Evolutionary conservation across 2,888 invertebrate genomes (phyloP).

Genomic region (Dexiosoma caninum): DNA sequence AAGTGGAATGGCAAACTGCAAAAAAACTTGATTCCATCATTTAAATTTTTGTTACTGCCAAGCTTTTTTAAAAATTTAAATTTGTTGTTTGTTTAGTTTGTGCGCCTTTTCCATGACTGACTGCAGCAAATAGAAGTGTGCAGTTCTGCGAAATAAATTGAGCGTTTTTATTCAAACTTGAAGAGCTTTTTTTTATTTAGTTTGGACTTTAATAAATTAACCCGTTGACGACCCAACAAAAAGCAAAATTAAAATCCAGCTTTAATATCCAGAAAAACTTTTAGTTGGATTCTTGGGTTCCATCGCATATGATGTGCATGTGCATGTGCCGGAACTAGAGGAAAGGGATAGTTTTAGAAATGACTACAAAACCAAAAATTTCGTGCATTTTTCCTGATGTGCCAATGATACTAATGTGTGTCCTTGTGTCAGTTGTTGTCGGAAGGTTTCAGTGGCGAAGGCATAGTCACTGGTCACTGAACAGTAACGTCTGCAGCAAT

Average conservation of each 20-base stretch:
- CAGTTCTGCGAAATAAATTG: conserved; percentile 12
- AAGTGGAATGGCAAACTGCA: conserved; percentile 51
- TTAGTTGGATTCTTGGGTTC: no score
- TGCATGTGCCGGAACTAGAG: no score
- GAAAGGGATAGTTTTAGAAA: no score
- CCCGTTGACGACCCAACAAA: background rate
- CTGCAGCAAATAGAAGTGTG: background rate
- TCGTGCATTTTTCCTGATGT: no score
- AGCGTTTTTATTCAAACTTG: conserved; percentile 27
- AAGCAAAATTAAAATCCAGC: background rate
- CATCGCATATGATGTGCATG: no score
- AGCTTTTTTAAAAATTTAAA: background rate
- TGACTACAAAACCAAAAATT: no score
- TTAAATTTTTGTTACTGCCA: background rate
- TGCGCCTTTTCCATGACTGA: conserved; percentile 15
- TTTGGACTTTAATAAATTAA: background rate
- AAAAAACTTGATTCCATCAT: background rate
- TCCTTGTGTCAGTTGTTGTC: no score
- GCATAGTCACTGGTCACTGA: no score
- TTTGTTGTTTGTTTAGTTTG: background rate
- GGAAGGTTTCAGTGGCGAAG: no score
- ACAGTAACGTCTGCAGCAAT: no score
- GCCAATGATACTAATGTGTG: no score
- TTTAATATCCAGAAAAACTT: no score
- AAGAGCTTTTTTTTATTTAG: background rate